Percentiles rank a stretch among this genome's conserved stretches.
phyloP scores from a whole-genome alignment of 2,888 invertebrate species.

The Meandrusa payeni region DNA sequence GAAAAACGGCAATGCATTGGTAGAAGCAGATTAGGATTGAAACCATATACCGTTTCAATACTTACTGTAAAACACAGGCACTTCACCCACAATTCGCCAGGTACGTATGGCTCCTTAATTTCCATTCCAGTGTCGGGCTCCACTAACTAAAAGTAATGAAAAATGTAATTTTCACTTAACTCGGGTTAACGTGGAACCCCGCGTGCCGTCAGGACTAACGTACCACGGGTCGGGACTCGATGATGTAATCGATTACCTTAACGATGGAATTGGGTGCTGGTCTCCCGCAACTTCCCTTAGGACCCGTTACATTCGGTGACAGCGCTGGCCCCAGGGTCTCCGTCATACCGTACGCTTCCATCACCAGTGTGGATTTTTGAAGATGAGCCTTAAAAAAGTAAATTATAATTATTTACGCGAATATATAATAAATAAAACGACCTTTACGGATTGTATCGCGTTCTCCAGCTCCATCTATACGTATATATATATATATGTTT shows the following conservation, averaged over 20 bases:
- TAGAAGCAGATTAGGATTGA: no score
- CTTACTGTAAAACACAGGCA: conserved; percentile 49
- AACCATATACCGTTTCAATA: conserved; percentile 15
- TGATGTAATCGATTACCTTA: conserved; percentile 45
- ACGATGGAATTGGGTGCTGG: conserved; percentile 27
- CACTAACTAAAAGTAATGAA: conserved; percentile 58
- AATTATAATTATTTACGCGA: no score
- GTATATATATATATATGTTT: no score
- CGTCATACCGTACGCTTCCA: conserved; percentile 54
- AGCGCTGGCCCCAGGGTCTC: conserved; percentile 51
- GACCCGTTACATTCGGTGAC: conserved; percentile 36
- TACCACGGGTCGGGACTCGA: no score
- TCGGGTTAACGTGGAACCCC: no score
- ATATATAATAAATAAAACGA: no score
- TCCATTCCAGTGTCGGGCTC: conserved; percentile 52
- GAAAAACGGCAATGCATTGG: no score
- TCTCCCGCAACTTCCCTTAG: conserved; percentile 47
- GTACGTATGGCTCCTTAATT: conserved; percentile 49
- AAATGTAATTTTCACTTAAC: no score
- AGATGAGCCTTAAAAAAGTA: conserved; percentile 38
- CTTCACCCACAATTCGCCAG: conserved; percentile 54
- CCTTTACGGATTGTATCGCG: no score
- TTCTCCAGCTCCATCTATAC: no score
- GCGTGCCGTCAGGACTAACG: no score
- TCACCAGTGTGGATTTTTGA: conserved; percentile 31